Base-by-base conservation (phyloP, 2,888 invertebrate species). In the Netelia melanura region DNA sequence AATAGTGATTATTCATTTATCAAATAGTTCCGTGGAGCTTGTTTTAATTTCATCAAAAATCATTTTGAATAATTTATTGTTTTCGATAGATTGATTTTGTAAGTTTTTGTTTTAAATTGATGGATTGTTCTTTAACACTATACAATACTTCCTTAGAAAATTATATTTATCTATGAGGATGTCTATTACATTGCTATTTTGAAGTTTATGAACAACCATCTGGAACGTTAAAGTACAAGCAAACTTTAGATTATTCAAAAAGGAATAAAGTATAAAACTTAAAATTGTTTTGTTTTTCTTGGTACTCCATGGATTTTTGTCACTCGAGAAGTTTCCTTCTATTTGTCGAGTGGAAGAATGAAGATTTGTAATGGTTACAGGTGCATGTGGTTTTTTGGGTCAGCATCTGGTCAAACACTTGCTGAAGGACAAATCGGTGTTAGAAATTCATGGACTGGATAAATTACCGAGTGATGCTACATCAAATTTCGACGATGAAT, bases 341-440 rank as follows among this genome's bases (percentile, higher is more conserved):
- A 38, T 38, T 38, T 38, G 6, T 38, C 38, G 38, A 38, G 38
- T 6, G 38, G 8, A 6, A 38, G 14, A 23, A 65, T 25, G 23
- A 21, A 56, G 61, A 84, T 62, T 2, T 14, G 17, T n/a, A 2
- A 1, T 71, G 17, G 8, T 25, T 83, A 90, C 94, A 91, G 96
- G 96, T 56, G 96, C 95, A 38, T 95, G 95, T 86, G 96, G 96
- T 11, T 96, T 96, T 90, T 93, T 96, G 79, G 96, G 96, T 6
- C 96, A 96, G 88, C 96, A 96, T 90, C 92, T 96, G 5, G 94
- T 96, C 44, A 94, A 95, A 87, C 93, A 94, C 23, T 90, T 96
- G 70, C 93, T 95, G 81, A 92, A 93, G 78, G 94, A 94, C 65
- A 91, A 94, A 62, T 92, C 94, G 70, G 95, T 96, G 52, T 91